Conservation (phyloP, 2,888 invertebrate genomes). For the Volucella inanis region DNA sequence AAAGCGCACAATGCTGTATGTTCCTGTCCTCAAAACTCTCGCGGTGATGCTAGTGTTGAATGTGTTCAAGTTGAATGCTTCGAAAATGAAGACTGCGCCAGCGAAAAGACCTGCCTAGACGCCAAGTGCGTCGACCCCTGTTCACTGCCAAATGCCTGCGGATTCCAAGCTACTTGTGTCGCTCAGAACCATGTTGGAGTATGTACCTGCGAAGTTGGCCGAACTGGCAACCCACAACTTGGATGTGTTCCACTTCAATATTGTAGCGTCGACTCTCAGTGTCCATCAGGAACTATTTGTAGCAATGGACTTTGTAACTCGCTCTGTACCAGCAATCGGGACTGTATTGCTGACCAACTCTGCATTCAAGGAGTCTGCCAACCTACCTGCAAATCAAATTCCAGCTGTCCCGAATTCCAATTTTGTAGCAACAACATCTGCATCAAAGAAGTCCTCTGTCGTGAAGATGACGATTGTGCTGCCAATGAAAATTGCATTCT, state of each 20-base stretch:
- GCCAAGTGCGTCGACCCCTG: conserved; percentile 93
- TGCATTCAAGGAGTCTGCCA: conserved; percentile 94
- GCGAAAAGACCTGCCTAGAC: conserved; percentile 89
- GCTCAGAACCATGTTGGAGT: conserved; percentile 91
- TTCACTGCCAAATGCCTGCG: conserved; percentile 91
- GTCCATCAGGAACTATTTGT: conserved; percentile 92
- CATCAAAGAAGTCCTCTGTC: conserved; percentile 91
- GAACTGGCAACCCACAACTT: conserved; percentile 92
- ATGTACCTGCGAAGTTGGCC: conserved; percentile 92
- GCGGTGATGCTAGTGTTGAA: conserved; percentile 89
- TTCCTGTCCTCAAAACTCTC: conserved; percentile 89
- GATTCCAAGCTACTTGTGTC: conserved; percentile 90
- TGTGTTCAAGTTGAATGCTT: conserved; percentile 90
- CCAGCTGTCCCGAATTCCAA: conserved; percentile 93
- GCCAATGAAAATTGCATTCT: conserved; percentile 89
- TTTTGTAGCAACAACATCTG: conserved; percentile 93
- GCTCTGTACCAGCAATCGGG: conserved; percentile 90
- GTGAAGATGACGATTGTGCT: conserved; percentile 88
- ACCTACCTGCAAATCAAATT: conserved; percentile 90
- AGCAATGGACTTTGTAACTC: conserved; percentile 91
- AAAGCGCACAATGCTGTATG: conserved; percentile 88
- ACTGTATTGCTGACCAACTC: conserved; percentile 92
- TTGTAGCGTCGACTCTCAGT: conserved; percentile 91
- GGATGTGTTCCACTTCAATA: conserved; percentile 93
- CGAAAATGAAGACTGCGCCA: conserved; percentile 89